These are phyloP conservation scores for Phlogophora meticulosa DNA, from an alignment of 2,888 invertebrate species.

Conservation along the genomic window DNA sequence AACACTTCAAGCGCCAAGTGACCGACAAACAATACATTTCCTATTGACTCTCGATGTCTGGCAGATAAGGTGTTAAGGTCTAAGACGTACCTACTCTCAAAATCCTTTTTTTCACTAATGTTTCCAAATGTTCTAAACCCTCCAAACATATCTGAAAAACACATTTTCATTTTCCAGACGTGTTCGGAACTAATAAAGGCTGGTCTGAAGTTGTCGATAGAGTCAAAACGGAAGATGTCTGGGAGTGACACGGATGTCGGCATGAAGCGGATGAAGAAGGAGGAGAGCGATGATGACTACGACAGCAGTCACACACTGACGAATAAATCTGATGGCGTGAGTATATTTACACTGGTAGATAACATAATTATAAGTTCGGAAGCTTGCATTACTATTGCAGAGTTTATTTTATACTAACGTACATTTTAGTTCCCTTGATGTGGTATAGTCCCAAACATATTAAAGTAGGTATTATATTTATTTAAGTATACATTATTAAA, in stretches of 20 bases:
- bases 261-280: slow-evolving; percentile 89
- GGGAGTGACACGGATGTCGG: slow-evolving; percentile 91
- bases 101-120: background rate
- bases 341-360: slow-evolving; percentile 50
- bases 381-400: too few species aligned
- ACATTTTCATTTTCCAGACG: slow-evolving; percentile 91
- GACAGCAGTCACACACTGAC: slow-evolving; percentile 90
- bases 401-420: too few species aligned
- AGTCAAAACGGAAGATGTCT: slow-evolving; percentile 95
- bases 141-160: slow-evolving; percentile 30
- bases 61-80: too few species aligned
- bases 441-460: too few species aligned
- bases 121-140: slow-evolving; percentile 1
- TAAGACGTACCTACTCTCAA: background rate
- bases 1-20: too few species aligned
- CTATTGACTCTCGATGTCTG: too few species aligned
- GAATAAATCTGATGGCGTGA: slow-evolving; percentile 90
- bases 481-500: too few species aligned
- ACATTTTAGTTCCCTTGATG: too few species aligned
- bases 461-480: too few species aligned
- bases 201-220: slow-evolving; percentile 97
- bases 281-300: slow-evolving; percentile 92
- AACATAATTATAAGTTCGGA: too few species aligned
- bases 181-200: slow-evolving; percentile 97
- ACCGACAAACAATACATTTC: too few species aligned